Base-by-base conservation (phyloP, 2,113 vertebrate species). In the Rhea americana region DNA sequence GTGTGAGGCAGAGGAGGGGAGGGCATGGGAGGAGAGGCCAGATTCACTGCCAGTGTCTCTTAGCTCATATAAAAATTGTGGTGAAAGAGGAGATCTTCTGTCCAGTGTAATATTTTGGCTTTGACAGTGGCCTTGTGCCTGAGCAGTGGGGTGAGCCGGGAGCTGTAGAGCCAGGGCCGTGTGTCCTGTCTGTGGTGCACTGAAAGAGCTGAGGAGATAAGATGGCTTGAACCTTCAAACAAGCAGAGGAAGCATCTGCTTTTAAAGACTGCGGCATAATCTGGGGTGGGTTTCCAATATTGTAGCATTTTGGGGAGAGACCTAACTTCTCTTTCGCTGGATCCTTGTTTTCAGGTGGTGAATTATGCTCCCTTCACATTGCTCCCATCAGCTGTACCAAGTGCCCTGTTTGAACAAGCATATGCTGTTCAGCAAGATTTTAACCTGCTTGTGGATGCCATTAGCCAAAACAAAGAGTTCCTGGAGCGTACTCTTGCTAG, bases 281-380 rank as follows among this genome's bases (percentile, higher is more conserved):
- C 28, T 32, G 55, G 28, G 16, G 15, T 45, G 41, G 9, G 16
- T 45, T 59, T 75, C 41, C 19, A 35, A 16, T 30, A 48, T 45
- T 22, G 50, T 61, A 63, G 39, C 32, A 5, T 11, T 41, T 37
- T n/a, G 21, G 30, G 15, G 28, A 14, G 22, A 47, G 30, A 6
- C 28, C 55, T 91, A 65, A 91, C 25, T 37, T 65, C 15, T 53
- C 9, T 65, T 51, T 78, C 58, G 43, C 41, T 82, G 5, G 21
- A 2, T 82, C 21, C 13, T 55, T 89, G 37, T 93, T 39, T 81
- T 45, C 97, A 99, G 99, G 93, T 98, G 94, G 99, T 99, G 95
- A 98, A 96, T 81, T 99, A 98, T 2, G 98, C 98, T 5, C 99
- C 99, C 1, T 98, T 99, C 95, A 98, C 98, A 0, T 97, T 99